phyloP scores from a whole-genome alignment of 1,140 invertebrate species.

The Thalassaphorura encarpata region DNA sequence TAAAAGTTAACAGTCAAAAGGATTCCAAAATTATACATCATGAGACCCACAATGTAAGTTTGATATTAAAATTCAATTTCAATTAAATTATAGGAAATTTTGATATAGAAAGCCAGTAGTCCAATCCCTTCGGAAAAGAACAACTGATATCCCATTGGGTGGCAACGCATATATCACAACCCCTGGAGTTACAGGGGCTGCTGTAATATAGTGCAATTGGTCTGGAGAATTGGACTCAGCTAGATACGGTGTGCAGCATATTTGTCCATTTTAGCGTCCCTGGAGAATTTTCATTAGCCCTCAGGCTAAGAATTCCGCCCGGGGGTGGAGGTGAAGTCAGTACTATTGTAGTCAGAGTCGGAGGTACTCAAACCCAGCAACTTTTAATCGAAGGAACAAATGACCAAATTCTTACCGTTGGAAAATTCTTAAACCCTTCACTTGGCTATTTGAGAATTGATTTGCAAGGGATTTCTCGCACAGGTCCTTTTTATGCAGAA shows the following conservation, averaged over 20 bases:
- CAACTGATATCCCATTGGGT: not conserved
- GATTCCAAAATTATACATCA: too few species aligned
- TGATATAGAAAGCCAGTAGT: too few species aligned
- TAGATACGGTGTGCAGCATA: not conserved
- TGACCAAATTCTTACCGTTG: not conserved
- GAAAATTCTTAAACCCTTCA: not conserved
- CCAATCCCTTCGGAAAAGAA: too few species aligned
- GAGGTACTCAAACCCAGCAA: not conserved
- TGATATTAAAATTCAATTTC: too few species aligned
- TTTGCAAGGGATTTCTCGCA: constrained; percentile 1
- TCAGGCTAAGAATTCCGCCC: not conserved
- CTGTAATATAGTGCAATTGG: too few species aligned
- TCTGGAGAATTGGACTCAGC: not conserved
- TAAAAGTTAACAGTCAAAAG: too few species aligned
- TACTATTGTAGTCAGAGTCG: not conserved
- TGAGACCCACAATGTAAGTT: too few species aligned
- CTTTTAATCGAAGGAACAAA: not conserved
- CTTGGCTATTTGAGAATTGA: constrained; percentile 6
- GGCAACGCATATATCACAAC: constrained; percentile 6
- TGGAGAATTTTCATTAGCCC: not conserved
- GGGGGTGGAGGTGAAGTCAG: not conserved
- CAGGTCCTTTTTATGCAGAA: constrained; percentile 1
- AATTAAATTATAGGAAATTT: too few species aligned
- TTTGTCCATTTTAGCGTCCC: not conserved
- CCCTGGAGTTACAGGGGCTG: not conserved